These are phyloP conservation scores for Spermophilus dauricus DNA, from an alignment of 2,113 vertebrate genomes.

Conservation along the genomic window DNA sequence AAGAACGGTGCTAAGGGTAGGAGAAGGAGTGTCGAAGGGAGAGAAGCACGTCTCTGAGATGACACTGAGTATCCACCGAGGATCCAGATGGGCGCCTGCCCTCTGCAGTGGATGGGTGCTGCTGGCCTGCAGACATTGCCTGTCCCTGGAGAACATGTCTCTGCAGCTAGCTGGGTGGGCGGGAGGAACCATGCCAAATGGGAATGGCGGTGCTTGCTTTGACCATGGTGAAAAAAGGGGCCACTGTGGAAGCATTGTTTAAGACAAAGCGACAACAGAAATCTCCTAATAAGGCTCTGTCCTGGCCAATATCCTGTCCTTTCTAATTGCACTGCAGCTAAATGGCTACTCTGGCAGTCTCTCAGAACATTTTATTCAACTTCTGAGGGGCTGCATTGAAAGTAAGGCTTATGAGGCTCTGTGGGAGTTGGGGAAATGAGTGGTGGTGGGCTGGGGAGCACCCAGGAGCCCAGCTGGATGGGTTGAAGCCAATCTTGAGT, in stretches of 20 bases:
- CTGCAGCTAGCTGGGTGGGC: conserved; percentile 75
- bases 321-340: conserved; percentile 50
- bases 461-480: not conserved
- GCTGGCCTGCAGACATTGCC: not conserved
- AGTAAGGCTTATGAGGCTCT: conserved; percentile 17
- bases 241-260: conserved; percentile 46
- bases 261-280: conserved; percentile 49
- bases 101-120: not conserved
- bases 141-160: conserved; percentile 66
- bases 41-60: conserved; percentile 40
- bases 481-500: conserved; percentile 10
- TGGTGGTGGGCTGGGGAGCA: not conserved
- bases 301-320: conserved; percentile 4
- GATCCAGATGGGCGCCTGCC: not conserved
- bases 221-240: conserved; percentile 75
- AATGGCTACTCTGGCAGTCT: conserved; percentile 30
- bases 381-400: conserved; percentile 58
- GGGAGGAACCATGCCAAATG: conserved; percentile 77
- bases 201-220: conserved; percentile 84
- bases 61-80: not conserved
- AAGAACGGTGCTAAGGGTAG: conserved; percentile 69
- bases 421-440: conserved; percentile 59
- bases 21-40: conserved; percentile 60
- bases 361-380: conserved; percentile 70
- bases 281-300: conserved; percentile 45